phyloP scores from a whole-genome alignment of 2,797 vertebrate genomes.

The Scleropages formosus region DNA sequence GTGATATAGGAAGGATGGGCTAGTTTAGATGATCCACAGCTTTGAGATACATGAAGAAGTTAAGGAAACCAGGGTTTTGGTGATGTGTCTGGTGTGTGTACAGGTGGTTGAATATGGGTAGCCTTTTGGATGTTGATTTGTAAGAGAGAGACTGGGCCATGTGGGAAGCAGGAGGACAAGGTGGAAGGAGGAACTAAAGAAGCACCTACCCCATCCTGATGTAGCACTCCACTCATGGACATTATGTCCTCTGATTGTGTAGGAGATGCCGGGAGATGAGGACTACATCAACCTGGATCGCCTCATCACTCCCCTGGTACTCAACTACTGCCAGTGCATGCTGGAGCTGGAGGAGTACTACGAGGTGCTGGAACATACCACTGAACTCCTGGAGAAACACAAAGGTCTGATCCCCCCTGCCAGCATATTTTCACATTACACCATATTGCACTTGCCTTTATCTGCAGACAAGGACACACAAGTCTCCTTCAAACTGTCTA shows the following conservation, averaged over 20 bases:
- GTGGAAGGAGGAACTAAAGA: not conserved
- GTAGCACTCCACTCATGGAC: not conserved
- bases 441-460: not conserved
- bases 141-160: not conserved
- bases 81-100: too few relatives aligned
- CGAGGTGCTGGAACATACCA: conserved; percentile 70
- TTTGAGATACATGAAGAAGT: not conserved
- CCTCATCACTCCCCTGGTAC: conserved; percentile 70
- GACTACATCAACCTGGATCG: conserved; percentile 70
- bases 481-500: not conserved
- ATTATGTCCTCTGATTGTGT: conserved; percentile 33
- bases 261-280: conserved; percentile 76
- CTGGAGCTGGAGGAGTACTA: conserved; percentile 75
- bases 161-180: not conserved
- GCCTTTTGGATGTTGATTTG: not conserved
- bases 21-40: too few relatives aligned
- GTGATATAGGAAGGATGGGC: too few relatives aligned
- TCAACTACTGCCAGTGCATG: conserved; percentile 81
- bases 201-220: not conserved
- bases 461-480: not conserved
- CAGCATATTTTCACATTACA: not conserved
- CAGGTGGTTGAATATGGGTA: too few relatives aligned
- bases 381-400: conserved; percentile 71
- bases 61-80: not conserved
- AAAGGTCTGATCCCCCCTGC: conserved; percentile 57